Evolutionary conservation across 2,888 invertebrate genomes (phyloP), one percentile per base, ranked within the genome.

Genomic region (Cerastoderma edule): DNA sequence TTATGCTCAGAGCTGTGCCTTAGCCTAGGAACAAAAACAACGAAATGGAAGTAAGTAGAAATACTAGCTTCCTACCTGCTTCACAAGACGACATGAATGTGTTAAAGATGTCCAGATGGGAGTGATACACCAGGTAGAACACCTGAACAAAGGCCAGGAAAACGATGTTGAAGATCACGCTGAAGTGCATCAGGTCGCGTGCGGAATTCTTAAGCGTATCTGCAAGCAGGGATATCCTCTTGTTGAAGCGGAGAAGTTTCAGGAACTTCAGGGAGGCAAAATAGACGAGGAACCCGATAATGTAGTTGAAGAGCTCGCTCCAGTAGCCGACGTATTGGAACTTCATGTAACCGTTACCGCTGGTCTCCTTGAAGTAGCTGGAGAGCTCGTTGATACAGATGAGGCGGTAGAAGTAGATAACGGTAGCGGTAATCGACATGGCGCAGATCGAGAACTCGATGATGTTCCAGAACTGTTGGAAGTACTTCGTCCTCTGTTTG

Each of bases 261-360:
- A 93, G 89, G 89, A 94, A 94, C 86, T 94, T 94, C 75, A 94
- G 87, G 6, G 93, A 93, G 35, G 93, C 92, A 54, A 93, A 90
- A 89, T 94, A 94, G 39, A 93, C 93, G n/a, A 93, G 88, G 85
- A 92, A 92, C n/a, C 93, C 93, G 32, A 94, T 89, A 78, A 93
- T 89, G 84, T 93, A 93, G 27, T 92, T 91, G 85, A 94, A 93
- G 16, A 92, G 82, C 72, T 94, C 93, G 76, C 94, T 93, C 88
- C 93, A 92, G 71, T 90, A 90, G 1, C 92, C 93, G 2, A 93
- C 93, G 75, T 91, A 92, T 69, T 93, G 92, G 82, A 93, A 90
- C 78, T 92, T 93, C 85, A 91, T 89, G 78, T 92, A 92, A 13
- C 84, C 89, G 65, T 91, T 89, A 46, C 92, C 92, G 30, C 89